Base-by-base conservation (phyloP, 2,797 vertebrate genomes). In the Syncerus caffer region DNA sequence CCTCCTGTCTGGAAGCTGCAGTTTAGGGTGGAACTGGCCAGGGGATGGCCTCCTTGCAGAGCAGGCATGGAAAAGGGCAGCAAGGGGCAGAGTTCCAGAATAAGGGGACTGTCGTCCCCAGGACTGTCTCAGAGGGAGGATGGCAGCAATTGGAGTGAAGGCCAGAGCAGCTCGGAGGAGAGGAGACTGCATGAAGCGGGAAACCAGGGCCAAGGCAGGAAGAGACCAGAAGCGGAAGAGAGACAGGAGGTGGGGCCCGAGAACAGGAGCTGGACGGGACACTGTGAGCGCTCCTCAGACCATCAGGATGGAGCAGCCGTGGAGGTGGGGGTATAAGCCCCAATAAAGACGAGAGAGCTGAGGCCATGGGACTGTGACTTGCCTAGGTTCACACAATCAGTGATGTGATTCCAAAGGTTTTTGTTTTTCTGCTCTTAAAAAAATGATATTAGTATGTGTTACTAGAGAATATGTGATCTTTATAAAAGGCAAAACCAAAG, bases 91-190 rank as follows among this genome's bases (percentile, higher is more conserved):
- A 29, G 42, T 58, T 42, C 53, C 34, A 13, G n/a, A 84, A 51
- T 23, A 34, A 14, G 16, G 21, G 7, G 53, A 58, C 34, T 15
- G 12, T 13, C n/a, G 3, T 62, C 13, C 80, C 62, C 29, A 11
- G 97, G 98, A 71, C 31, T 1, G 4, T 53, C 47, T 79, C 45
- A 4, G 47, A 79, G 58, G 94, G 92, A 95, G 95, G 93, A 96
- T 92, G 89, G 1, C 14, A 42, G 93, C 92, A 90, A 12, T 53
- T 80, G 78, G 85, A 55, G 80, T 71, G 8, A 58, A 84, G 42
- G 27, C 53, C 51, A 57, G n/a, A 78, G 84, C 80, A 64, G 27
- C 19, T 42, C 42, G 8, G 17, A 62, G 55, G 21, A 85, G 76
- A n/a, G 57, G 67, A 94, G 85, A 16, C 2, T 47, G 57, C 12